Percentiles rank a stretch among this genome's conserved stretches.
Evolutionary conservation across 2,113 vertebrate species (phyloP).

Genomic region (Tapirus terrestris): DNA sequence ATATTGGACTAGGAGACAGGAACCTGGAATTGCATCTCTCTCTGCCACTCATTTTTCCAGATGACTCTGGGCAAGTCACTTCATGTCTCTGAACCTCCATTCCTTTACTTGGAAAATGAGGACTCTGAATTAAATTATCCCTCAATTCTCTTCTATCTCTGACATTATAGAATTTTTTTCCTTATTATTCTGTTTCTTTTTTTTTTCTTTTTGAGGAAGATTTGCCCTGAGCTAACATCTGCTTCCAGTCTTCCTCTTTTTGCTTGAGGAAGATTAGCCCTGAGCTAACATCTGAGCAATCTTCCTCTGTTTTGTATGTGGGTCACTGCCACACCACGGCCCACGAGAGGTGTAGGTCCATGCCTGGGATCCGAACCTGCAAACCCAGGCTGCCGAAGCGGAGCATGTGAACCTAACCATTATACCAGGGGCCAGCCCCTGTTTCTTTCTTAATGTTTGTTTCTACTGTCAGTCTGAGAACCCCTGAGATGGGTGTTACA

Average conservation of each 20-base stretch:
- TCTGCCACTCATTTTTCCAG: neutral
- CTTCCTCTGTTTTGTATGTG: no score
- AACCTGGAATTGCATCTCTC: neutral
- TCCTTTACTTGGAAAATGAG: conserved; percentile 24
- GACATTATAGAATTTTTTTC: neutral
- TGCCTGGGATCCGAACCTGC: no score
- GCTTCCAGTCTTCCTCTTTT: no score
- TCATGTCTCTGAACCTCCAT: neutral
- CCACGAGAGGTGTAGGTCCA: no score
- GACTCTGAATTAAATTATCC: neutral
- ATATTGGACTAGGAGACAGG: neutral
- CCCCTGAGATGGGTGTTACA: neutral
- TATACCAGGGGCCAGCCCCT: neutral
- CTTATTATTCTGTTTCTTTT: neutral
- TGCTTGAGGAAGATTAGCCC: no score
- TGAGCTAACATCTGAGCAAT: no score
- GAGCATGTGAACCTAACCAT: no score
- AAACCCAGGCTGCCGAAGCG: no score
- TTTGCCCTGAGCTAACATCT: no score
- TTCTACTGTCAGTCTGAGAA: neutral
- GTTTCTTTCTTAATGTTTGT: neutral
- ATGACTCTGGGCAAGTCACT: neutral
- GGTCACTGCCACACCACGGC: no score
- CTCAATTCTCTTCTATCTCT: neutral
- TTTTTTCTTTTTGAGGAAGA: no score